Evolutionary conservation across 2,888 invertebrate species (phyloP), one percentile per base, ranked within the genome.

Genomic region (Troides oblongomaculatus): DNA sequence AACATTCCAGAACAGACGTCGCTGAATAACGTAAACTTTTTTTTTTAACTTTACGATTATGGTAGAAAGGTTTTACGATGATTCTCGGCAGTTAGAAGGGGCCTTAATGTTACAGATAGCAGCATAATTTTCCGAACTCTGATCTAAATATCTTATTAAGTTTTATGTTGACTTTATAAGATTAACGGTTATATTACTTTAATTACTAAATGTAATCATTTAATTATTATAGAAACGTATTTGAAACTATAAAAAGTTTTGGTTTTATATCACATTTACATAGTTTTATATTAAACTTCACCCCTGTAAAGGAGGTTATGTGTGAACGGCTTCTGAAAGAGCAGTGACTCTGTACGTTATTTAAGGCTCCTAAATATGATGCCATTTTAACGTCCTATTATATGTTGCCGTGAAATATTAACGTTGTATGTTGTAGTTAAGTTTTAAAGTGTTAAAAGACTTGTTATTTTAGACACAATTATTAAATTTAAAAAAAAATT

Each of bases 1-100:
- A 68, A 68, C 63, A 64, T 64, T 68, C 59, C 59, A 68, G 50
- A 68, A 43, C 68, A 64, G 64, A 63, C 64, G 68, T 60, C 53
- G 57, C 46, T 56, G 18, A 62, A 46, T 23, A 50, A 53, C 46
- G 66, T 62, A 67, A 64, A 68, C 50, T 64, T 64, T n/a, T 30
- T 18, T 66, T 61, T 68, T 63, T 50, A 63, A 68, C 63, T 64
- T 69, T 69, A 60, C 61, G 61, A 58, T 65, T 57, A 69, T 65
- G 58, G 61, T 18, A 25, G 61, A 62, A 58, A 39, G 69, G 58
- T 65, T 69, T 65, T 61, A 65, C 58, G 61, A 65, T 65, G 46
- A 62, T 62, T 62, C 57, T 57, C 21, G 17, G 46, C 50, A 50
- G 63, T 68, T 57, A 68, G 23, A 58, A 21, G 14, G n/a, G 30